Conservation (phyloP, 2,113 vertebrate species). For the Aphyosemion australe region DNA sequence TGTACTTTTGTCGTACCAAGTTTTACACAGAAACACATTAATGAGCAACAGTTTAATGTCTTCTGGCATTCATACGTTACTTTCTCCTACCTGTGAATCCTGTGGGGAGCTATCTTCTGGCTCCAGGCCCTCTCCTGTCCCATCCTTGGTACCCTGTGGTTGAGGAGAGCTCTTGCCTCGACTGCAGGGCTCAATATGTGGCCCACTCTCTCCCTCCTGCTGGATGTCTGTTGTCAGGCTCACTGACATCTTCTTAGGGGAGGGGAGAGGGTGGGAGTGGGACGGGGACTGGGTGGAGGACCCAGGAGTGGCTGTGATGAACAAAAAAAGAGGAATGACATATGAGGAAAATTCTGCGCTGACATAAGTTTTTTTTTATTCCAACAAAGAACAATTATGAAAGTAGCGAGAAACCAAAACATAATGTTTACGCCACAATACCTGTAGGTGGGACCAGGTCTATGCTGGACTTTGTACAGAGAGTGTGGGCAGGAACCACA, state of each 20-base stretch:
- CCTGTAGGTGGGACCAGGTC: constrained; percentile 69
- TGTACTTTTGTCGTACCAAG: not conserved
- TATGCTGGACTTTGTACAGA: constrained; percentile 50
- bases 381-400: not conserved
- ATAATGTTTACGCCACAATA: constrained; percentile 11
- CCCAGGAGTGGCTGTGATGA: constrained; percentile 60
- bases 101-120: constrained; percentile 73
- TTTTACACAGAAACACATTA: not conserved
- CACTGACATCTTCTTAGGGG: constrained; percentile 77
- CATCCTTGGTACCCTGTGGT: constrained; percentile 71
- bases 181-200: constrained; percentile 69
- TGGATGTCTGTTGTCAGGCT: constrained; percentile 77
- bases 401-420: not conserved
- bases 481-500: constrained; percentile 55
- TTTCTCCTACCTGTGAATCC: constrained; percentile 73
- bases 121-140: constrained; percentile 69
- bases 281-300: constrained; percentile 66
- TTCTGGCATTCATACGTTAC: not conserved
- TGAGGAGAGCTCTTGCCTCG: constrained; percentile 74
- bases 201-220: constrained; percentile 77
- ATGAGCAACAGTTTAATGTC: not conserved
- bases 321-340: not conserved
- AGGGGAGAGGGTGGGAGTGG: constrained; percentile 72
- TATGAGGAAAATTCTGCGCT: not conserved
- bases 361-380: not conserved